These are phyloP conservation scores for Spisula subtruncata DNA, from an alignment of 2,888 invertebrate species.

Conservation along the genomic window DNA sequence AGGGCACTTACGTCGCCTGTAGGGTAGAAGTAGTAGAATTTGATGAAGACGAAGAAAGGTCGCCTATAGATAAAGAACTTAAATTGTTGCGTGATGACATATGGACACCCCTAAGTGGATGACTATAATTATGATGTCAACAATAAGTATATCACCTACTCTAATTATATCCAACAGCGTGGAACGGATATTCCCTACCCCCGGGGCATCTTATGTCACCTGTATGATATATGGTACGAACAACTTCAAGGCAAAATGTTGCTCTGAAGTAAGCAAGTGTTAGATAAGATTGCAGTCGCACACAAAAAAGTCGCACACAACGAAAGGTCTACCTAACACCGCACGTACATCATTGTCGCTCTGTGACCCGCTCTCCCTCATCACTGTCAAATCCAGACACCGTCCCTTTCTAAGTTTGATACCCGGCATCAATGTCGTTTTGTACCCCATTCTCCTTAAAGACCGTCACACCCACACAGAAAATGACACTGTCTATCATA, in stretches of 20 bases:
- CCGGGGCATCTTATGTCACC: slow-evolving; percentile 15
- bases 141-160: background rate
- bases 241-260: slow-evolving; percentile 9
- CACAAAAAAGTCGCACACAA: background rate
- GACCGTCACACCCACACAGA: no score
- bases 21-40: no score
- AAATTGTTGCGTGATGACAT: slow-evolving; percentile 27
- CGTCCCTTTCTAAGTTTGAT: no score
- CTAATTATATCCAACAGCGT: slow-evolving; percentile 32
- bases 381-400: no score
- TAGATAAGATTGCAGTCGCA: background rate
- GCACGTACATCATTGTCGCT: no score
- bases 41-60: no score
- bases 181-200: slow-evolving; percentile 34
- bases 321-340: background rate
- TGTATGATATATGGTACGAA: slow-evolving; percentile 1
- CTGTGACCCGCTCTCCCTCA: no score
- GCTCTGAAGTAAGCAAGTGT: background rate
- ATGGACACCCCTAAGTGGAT: slow-evolving; percentile 25
- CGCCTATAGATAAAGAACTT: slow-evolving; percentile 14
- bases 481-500: no score
- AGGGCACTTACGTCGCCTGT: slow-evolving; percentile 20
- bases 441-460: no score
- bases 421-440: no score
- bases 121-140: slow-evolving; percentile 51